phyloP scores from a whole-genome alignment of 1,140 invertebrate species.

The Mactra quadrangularis region DNA sequence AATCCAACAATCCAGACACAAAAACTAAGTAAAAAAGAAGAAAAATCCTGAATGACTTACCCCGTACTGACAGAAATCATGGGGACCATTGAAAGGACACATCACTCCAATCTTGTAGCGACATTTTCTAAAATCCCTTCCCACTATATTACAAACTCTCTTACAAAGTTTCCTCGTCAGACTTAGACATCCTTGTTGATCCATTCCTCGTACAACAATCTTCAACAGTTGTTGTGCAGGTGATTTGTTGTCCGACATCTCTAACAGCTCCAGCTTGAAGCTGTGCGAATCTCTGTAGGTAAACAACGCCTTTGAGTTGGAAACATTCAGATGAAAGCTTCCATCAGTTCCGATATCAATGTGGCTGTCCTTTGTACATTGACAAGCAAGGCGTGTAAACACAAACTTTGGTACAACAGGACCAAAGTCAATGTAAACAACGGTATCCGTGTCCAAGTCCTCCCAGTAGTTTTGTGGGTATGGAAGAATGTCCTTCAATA shows the following conservation, averaged over 20 bases:
- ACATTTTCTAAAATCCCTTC: constrained; percentile 66
- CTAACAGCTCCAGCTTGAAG: constrained; percentile 64
- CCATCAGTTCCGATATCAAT: constrained; percentile 50
- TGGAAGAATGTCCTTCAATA: constrained; percentile 52
- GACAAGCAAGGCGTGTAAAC: constrained; percentile 65
- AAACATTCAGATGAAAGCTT: constrained; percentile 57
- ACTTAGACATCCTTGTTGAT: not conserved
- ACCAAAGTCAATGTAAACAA: constrained; percentile 64
- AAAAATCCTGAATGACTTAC: no score
- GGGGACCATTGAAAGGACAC: constrained; percentile 64
- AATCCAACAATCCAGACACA: no score
- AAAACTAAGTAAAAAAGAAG: no score
- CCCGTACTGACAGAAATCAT: constrained; percentile 60
- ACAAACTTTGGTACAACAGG: constrained; percentile 56
- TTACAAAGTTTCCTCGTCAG: constrained; percentile 39
- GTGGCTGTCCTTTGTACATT: constrained; percentile 56
- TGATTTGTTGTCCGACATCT: constrained; percentile 17
- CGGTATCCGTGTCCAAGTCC: constrained; percentile 32
- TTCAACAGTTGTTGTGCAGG: constrained; percentile 63
- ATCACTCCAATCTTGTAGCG: constrained; percentile 58
- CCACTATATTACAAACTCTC: constrained; percentile 61
- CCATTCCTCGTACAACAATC: constrained; percentile 56
- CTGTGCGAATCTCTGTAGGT: constrained; percentile 55
- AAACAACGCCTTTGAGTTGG: constrained; percentile 61
- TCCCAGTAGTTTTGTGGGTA: constrained; percentile 63